Evolutionary conservation across 2,888 invertebrate genomes (phyloP), one percentile per base, ranked within the genome.

Genomic region (Ophion obscuratus): DNA sequence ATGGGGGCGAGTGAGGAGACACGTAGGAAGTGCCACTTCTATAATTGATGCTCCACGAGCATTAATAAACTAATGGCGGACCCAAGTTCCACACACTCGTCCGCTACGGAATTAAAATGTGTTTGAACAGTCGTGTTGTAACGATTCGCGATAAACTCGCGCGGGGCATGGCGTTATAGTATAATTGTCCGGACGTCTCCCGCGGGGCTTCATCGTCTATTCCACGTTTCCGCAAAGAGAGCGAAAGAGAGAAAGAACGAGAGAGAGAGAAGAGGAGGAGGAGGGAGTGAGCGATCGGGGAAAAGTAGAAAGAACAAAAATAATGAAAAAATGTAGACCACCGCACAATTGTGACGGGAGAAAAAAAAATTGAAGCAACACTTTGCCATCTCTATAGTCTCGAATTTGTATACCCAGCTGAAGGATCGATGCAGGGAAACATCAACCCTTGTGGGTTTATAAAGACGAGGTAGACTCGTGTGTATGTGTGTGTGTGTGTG

Each of bases 71-170:
- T 83, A 83, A 83, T 83, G 82, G 82, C 77, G 66, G 47, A 47
- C 40, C 67, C 62, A 75, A 81, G 75, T 61, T 75, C 75, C 75
- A 67, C 75, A 75, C 68, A 24, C 47, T 47, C 36, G 75, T 75
- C 47, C 61, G 75, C 74, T 24, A 61, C 75, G 47, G 75, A 83
- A 83, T 83, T 83, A 77, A 82, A 83, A 83, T 66, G 82, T 83
- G 77, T 83, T 83, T 83, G 82, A 83, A 83, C 82, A 83, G 82
- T 71, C 82, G 62, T 77, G 82, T 77, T 77, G 82, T 83, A 77
- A 76, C 82, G 82, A 83, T 83, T 83, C 62, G 62, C 77, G 82
- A 83, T 83, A 83, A 77, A 77, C 81, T 81, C 74, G 70, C 40
- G 40, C 31, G 76, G 11, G n/a, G 47, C 73, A 57, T 62, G 68